Evolutionary conservation across 2,888 invertebrate species (phyloP).

Genomic region (Sphaerophoria rueppellii): DNA sequence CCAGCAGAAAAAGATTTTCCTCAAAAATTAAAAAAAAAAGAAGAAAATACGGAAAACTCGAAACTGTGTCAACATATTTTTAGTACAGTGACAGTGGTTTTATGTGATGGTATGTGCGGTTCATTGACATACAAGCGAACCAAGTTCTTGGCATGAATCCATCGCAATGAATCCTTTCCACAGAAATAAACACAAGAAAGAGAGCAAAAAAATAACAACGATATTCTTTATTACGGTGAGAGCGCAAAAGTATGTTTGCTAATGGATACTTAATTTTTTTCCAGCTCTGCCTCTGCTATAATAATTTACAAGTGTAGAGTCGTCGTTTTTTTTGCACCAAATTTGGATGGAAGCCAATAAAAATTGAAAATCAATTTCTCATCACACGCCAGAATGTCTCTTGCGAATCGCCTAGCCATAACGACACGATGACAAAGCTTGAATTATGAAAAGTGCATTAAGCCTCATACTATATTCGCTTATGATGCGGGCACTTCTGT

Average conservation of each 20-base stretch:
- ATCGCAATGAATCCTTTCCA: slow-evolving; percentile 52
- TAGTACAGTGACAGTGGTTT: neutral
- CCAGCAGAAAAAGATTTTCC: slow-evolving; percentile 46
- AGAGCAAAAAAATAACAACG: slow-evolving; percentile 5
- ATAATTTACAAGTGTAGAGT: slow-evolving; percentile 35
- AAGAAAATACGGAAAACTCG: slow-evolving; percentile 26
- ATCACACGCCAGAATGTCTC: slow-evolving; percentile 47
- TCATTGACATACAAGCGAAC: slow-evolving; percentile 62
- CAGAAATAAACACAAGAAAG: neutral
- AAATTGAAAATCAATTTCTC: slow-evolving; percentile 67
- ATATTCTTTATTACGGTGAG: slow-evolving; percentile 32
- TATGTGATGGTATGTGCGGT: slow-evolving; percentile 42
- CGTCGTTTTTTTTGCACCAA: slow-evolving; percentile 4
- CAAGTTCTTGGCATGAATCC: slow-evolving; percentile 63
- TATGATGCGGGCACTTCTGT: slow-evolving; percentile 32
- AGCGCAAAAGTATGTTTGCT: slow-evolving; percentile 46
- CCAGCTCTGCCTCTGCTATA: slow-evolving; percentile 17
- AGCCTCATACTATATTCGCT: neutral
- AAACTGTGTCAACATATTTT: slow-evolving; percentile 63
- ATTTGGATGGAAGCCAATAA: slow-evolving; percentile 67
- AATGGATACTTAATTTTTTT: slow-evolving; percentile 54
- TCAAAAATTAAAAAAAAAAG: slow-evolving; percentile 24
- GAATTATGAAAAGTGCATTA: slow-evolving; percentile 42
- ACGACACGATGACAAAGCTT: slow-evolving; percentile 53
- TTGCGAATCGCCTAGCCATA: neutral